phyloP scores from a whole-genome alignment of 2,113 vertebrate species.

The Mus musculus region GRCm39 chr10:34791001-34791500 shows the following conservation, averaged over 20 bases:
- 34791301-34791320: neutral
- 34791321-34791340: neutral
- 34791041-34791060: neutral
- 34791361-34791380: slow-evolving; percentile 4
- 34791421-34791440: neutral
- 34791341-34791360: slow-evolving; percentile 41
- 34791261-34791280: too few relatives aligned
- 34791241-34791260: neutral
- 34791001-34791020: neutral
- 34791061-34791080: neutral
- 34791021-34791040: neutral
- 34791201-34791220: neutral
- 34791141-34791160: neutral
- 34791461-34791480: neutral
- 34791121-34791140: neutral
- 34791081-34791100: neutral
- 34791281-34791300: neutral
- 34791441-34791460: neutral
- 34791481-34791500: neutral
- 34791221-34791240: fast-evolving
- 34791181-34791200: neutral
- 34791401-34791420: slow-evolving; percentile 37
- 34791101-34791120: neutral
- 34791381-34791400: slow-evolving; percentile 41
- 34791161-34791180: neutral